Evolutionary conservation across 2,888 invertebrate species (phyloP), one percentile per base, ranked within the genome.

Genomic region (Drosophila nigricruria): DNA sequence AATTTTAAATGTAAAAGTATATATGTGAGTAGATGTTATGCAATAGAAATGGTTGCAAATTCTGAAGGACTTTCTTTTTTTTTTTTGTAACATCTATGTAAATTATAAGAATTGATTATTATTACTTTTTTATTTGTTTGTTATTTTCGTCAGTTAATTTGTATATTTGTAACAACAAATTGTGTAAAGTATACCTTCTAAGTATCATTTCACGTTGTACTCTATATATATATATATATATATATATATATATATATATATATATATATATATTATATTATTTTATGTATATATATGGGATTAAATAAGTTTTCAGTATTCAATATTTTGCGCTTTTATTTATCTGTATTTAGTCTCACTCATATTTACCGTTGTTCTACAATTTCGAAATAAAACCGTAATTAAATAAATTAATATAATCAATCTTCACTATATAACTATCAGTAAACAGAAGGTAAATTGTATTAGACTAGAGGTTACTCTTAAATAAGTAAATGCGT

Each of bases 311-410:
- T 68, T 64, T 43, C 25, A 59, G 61, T 67, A 50, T 67, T 42
- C 14, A 54, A 62, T 67, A 52, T 64, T 64, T 74, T 81, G 75
- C 70, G 71, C 76, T 58, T 50, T 72, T 58, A 54, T 69, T 70
- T 12, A 77, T 66, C 34, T 73, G 76, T 70, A 76, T 75, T 75
- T 67, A 74, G 74, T 80, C 88, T 83, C 86, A 90, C 87, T 81
- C 77, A 75, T 82, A 82, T 82, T 67, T 81, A 66, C 73, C 61
- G 76, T 78, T 77, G 70, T 73, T 82, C 70, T 66, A 58, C 49
- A 54, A 45, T 67, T 54, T 58, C 23, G 20, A 64, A 42, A 25
- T 14, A 42, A 47, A 65, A 62, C 2, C 25, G 62, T 5, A 53
- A 20, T 6, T 25, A 62, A 25, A 45, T 8, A 23, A 30, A 42